Percentiles rank a stretch among this genome's conserved stretches.
These are phyloP conservation scores for Ectemnius cavifrons DNA, from an alignment of 2,888 invertebrate genomes.

Conservation along the genomic window DNA sequence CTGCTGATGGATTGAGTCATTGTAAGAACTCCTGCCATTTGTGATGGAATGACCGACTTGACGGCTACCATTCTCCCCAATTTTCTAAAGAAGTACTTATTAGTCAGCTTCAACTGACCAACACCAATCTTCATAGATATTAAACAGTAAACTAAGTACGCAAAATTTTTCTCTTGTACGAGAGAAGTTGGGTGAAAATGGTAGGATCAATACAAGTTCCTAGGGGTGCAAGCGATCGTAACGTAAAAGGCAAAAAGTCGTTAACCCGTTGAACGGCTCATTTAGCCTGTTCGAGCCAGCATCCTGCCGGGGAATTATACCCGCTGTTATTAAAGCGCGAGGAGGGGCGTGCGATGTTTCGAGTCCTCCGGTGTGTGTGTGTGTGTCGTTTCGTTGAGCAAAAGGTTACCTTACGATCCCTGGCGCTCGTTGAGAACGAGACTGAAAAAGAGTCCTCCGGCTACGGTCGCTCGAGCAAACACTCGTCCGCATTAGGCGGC, in stretches of 20 bases:
- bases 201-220: background rate
- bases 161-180: no score
- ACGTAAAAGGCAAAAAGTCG: constrained; percentile 10
- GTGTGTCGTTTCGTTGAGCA: constrained; percentile 5
- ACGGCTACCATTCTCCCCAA: background rate
- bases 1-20: background rate
- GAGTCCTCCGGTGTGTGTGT: constrained; percentile 4
- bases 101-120: no score
- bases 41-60: background rate
- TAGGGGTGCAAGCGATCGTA: background rate
- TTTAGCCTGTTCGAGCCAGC: constrained; percentile 12
- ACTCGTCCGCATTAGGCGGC: background rate
- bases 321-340: constrained; percentile 46
- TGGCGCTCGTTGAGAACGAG: background rate
- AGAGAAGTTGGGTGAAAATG: no score
- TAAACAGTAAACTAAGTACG: no score
- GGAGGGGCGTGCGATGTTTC: constrained; percentile 14
- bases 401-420: background rate
- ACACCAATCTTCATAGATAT: no score
- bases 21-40: background rate
- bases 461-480: background rate
- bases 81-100: no score
- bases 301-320: constrained; percentile 37
- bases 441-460: background rate
- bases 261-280: constrained; percentile 39